Evolutionary conservation across 1,140 invertebrate genomes (phyloP).

Genomic region (Lucilia sericata): DNA sequence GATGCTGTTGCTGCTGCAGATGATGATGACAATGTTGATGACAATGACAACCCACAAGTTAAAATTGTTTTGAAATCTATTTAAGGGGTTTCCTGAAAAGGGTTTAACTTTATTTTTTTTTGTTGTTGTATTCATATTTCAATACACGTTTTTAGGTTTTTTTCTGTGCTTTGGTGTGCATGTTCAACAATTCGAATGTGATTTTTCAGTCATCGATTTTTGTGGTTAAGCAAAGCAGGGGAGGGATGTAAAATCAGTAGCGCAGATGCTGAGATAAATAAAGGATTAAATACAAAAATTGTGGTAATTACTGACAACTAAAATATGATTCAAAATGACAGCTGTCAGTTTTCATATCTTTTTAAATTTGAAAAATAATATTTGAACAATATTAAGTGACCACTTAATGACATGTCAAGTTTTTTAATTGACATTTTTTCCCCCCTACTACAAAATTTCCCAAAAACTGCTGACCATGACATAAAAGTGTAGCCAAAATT

Average conservation of each 20-base stretch:
- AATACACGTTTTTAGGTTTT: background rate
- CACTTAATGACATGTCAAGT: too few relatives aligned
- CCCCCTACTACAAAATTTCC: too few relatives aligned
- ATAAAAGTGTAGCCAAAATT: too few relatives aligned
- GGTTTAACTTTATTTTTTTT: background rate
- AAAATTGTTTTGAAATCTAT: slow-evolving; percentile 27
- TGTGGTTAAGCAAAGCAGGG: background rate
- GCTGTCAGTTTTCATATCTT: too few relatives aligned
- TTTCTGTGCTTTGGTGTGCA: background rate
- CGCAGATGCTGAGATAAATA: background rate
- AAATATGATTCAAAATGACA: background rate
- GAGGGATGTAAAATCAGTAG: background rate
- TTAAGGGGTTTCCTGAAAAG: slow-evolving; percentile 19
- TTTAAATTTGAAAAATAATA: too few relatives aligned
- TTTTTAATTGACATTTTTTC: too few relatives aligned
- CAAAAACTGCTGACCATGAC: too few relatives aligned
- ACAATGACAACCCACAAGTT: slow-evolving; percentile 5
- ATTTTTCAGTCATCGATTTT: slow-evolving; percentile 20
- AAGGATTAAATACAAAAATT: background rate
- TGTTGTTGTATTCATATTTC: slow-evolving; percentile 12
- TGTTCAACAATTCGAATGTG: background rate
- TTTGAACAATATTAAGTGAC: too few relatives aligned
- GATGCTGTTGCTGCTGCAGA: background rate
- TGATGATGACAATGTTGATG: background rate
- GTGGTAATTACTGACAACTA: background rate